A percentile compares a stretch with the other conserved stretches of the same genome.
Conservation (phyloP, 2,113 vertebrate species). For the Protomyctophum bolini region DNA sequence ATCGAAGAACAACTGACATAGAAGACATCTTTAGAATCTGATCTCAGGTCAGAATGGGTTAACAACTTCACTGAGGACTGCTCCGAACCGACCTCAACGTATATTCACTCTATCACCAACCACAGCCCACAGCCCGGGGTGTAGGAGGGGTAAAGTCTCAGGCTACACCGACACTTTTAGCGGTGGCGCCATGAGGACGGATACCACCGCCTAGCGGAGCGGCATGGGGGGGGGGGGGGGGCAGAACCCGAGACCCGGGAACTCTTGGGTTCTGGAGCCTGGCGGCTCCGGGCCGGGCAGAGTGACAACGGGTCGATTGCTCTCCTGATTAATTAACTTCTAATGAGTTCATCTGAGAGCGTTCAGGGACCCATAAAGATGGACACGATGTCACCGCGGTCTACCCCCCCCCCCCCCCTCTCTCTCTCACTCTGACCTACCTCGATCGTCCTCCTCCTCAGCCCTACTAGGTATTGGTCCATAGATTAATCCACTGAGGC, state of each 20-base stretch:
- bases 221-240: constrained; percentile 22
- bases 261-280: constrained; percentile 60
- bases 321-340: constrained; percentile 85
- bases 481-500: too few relatives aligned
- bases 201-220: constrained; percentile 14
- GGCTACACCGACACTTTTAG: constrained; percentile 45
- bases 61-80: constrained; percentile 41
- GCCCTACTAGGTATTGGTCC: constrained; percentile 17
- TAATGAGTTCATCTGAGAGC: constrained; percentile 81
- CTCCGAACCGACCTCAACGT: constrained; percentile 3
- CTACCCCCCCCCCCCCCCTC: constrained; percentile 49
- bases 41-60: too few relatives aligned
- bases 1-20: too few relatives aligned
- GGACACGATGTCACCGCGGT: too few relatives aligned
- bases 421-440: constrained; percentile 45
- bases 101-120: background rate
- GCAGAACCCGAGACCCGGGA: constrained; percentile 65
- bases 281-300: constrained; percentile 43
- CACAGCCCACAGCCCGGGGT: constrained; percentile 9
- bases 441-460: background rate
- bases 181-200: constrained; percentile 52
- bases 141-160: constrained; percentile 45
- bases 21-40: too few relatives aligned
- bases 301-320: constrained; percentile 78
- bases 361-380: constrained; percentile 65